Percentiles rank a stretch among this genome's conserved stretches.
Evolutionary conservation across 2,888 invertebrate genomes (phyloP).

Genomic region (Heteropelma amictum): DNA sequence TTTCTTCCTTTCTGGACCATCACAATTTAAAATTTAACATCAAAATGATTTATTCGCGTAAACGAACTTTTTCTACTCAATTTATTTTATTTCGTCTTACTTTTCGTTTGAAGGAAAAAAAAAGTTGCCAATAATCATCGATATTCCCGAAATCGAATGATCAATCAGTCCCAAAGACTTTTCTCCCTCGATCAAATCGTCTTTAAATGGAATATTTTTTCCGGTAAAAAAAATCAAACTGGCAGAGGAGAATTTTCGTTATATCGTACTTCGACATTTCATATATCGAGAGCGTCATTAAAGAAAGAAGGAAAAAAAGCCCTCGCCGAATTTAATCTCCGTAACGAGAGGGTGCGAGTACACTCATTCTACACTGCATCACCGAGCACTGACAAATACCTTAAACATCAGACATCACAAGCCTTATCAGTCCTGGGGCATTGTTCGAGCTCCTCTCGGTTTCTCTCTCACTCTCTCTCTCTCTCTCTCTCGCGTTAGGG

Average conservation of each 20-base stretch:
- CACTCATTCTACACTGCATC: constrained; percentile 42
- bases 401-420: background rate
- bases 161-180: too few relatives aligned
- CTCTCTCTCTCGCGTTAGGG: constrained; percentile 48
- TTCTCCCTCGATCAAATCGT: too few relatives aligned
- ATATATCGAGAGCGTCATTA: constrained; percentile 51
- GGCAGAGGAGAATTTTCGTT: background rate
- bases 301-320: constrained; percentile 8
- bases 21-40: too few relatives aligned
- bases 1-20: too few relatives aligned
- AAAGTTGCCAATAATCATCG: too few relatives aligned
- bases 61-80: too few relatives aligned
- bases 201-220: background rate
- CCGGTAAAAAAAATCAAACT: background rate
- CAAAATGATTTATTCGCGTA: too few relatives aligned
- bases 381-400: constrained; percentile 8
- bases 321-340: constrained; percentile 55
- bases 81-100: too few relatives aligned
- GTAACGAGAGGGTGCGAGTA: constrained; percentile 57
- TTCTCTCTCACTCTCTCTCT: constrained; percentile 61
- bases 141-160: too few relatives aligned
- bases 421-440: constrained; percentile 49
- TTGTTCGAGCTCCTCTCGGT: too few relatives aligned
- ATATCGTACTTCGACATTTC: constrained; percentile 2
- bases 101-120: too few relatives aligned